phyloP scores from a whole-genome alignment of 2,113 vertebrate genomes.

The Triplophysa siluroides region DNA sequence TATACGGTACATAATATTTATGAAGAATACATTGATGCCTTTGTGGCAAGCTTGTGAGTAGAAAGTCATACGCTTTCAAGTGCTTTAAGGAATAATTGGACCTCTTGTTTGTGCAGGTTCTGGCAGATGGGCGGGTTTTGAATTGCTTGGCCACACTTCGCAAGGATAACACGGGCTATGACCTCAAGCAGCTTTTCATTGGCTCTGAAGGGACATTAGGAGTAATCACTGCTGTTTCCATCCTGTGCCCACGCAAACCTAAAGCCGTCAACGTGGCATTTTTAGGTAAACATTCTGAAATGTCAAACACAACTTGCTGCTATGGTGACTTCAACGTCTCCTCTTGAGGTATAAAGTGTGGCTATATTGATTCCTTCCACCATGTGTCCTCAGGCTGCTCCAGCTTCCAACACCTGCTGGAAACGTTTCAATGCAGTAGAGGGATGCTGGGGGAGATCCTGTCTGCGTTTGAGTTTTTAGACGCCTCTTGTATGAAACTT shows the following conservation, averaged over 20 bases:
- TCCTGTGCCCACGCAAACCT: conserved; percentile 89
- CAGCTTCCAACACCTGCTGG: conserved; percentile 82
- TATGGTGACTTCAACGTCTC: no score
- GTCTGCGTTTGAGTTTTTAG: conserved; percentile 94
- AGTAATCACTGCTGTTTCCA: conserved; percentile 86
- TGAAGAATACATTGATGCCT: neutral
- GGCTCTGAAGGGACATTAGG: conserved; percentile 95
- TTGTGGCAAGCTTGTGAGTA: neutral
- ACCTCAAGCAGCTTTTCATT: conserved; percentile 96
- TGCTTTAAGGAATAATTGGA: neutral
- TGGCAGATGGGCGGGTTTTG: conserved; percentile 84
- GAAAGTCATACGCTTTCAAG: no score
- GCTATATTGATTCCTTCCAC: neutral
- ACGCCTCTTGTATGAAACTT: conserved; percentile 85
- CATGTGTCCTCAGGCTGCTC: conserved; percentile 78
- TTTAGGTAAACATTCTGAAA: conserved; percentile 75
- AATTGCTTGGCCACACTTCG: conserved; percentile 83
- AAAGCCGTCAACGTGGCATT: conserved; percentile 87
- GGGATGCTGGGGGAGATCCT: conserved; percentile 91
- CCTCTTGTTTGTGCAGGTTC: conserved; percentile 71
- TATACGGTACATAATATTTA: neutral
- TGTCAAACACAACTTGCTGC: neutral
- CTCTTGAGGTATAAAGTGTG: neutral
- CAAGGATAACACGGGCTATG: conserved; percentile 97
- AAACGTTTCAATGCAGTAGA: conserved; percentile 83